Evolutionary conservation across 2,113 vertebrate species (phyloP), one percentile per base, ranked within the genome.

Genomic region (Ctenomys sociabilis): DNA sequence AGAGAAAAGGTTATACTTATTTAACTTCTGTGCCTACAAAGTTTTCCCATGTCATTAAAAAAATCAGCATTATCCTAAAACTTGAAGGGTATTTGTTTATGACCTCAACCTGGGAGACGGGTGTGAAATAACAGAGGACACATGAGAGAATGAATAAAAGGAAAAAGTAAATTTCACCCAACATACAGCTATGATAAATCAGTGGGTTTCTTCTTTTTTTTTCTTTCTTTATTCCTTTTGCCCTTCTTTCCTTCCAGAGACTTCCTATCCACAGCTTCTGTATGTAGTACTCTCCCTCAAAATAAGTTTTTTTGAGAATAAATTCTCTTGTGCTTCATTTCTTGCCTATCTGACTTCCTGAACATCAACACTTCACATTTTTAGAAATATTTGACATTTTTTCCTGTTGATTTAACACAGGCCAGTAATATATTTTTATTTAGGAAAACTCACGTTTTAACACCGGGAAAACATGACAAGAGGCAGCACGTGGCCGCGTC

Each of bases 371-470:
- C 88, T 97, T 96, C 97, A 97, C 94, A 70, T 96, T 96, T 96
- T 94, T 91, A 95, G 94, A 97, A 97, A 93, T 90, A 97, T 94
- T 93, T 97, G 96, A 96, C 96, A 97, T 91, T 89, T 95, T 95
- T 97, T 93, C 83, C 84, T 88, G 61, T 94, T n/a, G 32, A 96
- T 96, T 97, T 94, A 97, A 96, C 91, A 96, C 86, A 86, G 95
- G 43, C 84, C 63, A 73, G 88, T 24, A 45, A 77, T 78, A 70
- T 83, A 43, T 95, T 95, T 89, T 91, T 84, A 40, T 89, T 96
- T 95, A 88, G 85, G 86, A 96, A 94, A 95, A 94, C 49, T 90
- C 77, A 85, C 85, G 7, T 45, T 96, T 97, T 95, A 96, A 91
- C 81, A 92, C 88, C 88, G 64, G 45, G 64, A 95, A 96, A 95